Conservation (phyloP, 2,888 invertebrate genomes). For the Dermolepida albohirtum region DNA sequence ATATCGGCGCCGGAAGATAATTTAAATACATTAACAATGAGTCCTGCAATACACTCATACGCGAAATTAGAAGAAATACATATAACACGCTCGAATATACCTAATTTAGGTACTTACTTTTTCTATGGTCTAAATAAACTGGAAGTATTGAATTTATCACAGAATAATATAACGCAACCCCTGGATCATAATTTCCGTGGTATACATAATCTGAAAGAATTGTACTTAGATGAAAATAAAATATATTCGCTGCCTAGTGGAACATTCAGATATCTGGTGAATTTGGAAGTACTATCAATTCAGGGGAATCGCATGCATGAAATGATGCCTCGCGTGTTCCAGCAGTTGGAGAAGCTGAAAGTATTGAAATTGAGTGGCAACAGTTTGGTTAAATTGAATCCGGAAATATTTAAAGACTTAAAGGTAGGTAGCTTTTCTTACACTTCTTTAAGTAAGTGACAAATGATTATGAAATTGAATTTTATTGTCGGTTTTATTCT, state of each 20-base stretch:
- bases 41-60: slow-evolving; percentile 73
- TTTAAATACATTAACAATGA: slow-evolving; percentile 76
- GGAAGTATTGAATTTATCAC: slow-evolving; percentile 75
- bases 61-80: slow-evolving; percentile 76
- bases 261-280: slow-evolving; percentile 77
- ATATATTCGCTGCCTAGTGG: slow-evolving; percentile 84
- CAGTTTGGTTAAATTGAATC: slow-evolving; percentile 75
- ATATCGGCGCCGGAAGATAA: slow-evolving; percentile 74
- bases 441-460: background rate
- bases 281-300: slow-evolving; percentile 74
- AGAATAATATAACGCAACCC: slow-evolving; percentile 82
- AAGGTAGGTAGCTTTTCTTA: slow-evolving; percentile 64
- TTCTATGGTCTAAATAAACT: slow-evolving; percentile 78
- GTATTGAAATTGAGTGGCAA: slow-evolving; percentile 80
- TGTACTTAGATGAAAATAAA: slow-evolving; percentile 81
- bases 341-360: slow-evolving; percentile 75
- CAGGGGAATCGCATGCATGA: slow-evolving; percentile 77
- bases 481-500: no score
- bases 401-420: slow-evolving; percentile 81
- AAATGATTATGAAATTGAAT: no score
- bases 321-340: slow-evolving; percentile 77
- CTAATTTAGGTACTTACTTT: slow-evolving; percentile 81
- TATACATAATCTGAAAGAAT: slow-evolving; percentile 75
- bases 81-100: slow-evolving; percentile 82
- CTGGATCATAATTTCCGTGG: slow-evolving; percentile 81